Evolutionary conservation across 2,797 vertebrate species (phyloP), one percentile per base, ranked within the genome.

Genomic region (Muraenolepis orangiensis): DNA sequence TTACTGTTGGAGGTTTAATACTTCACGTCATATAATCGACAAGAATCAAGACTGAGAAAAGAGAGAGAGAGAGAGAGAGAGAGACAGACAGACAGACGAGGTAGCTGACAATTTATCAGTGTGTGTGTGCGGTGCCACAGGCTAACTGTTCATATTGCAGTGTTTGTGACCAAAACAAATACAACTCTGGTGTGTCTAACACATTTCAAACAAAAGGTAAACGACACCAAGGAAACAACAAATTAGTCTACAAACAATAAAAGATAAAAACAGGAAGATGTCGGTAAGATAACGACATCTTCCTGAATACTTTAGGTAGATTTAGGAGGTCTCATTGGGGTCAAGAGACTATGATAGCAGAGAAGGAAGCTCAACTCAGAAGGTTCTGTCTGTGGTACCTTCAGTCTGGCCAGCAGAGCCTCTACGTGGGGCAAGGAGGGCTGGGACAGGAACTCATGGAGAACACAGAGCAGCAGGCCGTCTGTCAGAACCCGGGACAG

Each of bases 401-500:
- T 81, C 71, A 94, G 85, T 71, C 85, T 91, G 81, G 57, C 81
- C 77, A 91, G 78, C 1, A 92, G 91, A 13, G 76, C 71, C 71
- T 87, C 83, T 6, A 94, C 81, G 66, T 89, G 85, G 64, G 86
- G 61, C 38, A 85, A 72, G 0, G 77, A 73, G 68, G 90, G 84
- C 72, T 90, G 89, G 1, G 78, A 71, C 31, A 91, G 82, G 11
- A 87, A 84, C 85, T 95, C 94, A 57, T 92, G 91, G 5, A 93
- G 88, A 32, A 94, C 76, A n/a, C 89, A 92, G 68, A 92, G 78
- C 72, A 89, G 85, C 85, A 95, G 85, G 76, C 90, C 82, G 81
- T 94, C 84, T 0, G 84, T 75, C 82, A 95, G 74, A 34, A 82
- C 87, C 0, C 78, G 67, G 23, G 77, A 73, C 77, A 90, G 29